Evolutionary conservation across 2,113 vertebrate species (phyloP).

Genomic region (Microtus pennsylvanicus): DNA sequence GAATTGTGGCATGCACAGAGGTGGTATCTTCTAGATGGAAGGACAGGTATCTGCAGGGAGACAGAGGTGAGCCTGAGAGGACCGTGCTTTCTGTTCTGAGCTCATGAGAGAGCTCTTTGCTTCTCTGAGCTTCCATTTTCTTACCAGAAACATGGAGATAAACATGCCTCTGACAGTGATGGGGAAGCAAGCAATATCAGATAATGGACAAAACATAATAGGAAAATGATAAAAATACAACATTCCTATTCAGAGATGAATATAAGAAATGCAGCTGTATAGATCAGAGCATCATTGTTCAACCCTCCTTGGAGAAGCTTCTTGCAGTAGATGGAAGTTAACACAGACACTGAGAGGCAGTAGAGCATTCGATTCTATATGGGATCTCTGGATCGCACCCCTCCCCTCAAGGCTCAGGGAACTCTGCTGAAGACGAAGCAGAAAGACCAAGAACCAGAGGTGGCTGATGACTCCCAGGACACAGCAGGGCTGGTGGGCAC

Average conservation of each 20-base stretch:
- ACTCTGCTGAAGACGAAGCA: neutral
- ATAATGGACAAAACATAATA: neutral
- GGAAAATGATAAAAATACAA: neutral
- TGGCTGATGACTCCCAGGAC: neutral
- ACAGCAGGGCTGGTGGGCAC: neutral
- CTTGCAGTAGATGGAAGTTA: neutral
- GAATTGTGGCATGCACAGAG: neutral
- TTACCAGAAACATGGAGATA: neutral
- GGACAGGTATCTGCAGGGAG: neutral
- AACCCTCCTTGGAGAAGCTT: neutral
- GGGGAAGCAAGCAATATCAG: conserved; percentile 26
- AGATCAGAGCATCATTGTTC: neutral
- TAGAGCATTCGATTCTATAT: neutral
- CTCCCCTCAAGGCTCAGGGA: neutral
- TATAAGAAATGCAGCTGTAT: neutral
- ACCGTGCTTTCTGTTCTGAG: neutral
- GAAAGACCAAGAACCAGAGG: neutral
- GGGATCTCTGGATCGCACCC: neutral
- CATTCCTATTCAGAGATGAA: neutral
- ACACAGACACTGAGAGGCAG: neutral
- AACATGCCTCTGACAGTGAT: neutral
- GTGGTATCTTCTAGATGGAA: neutral
- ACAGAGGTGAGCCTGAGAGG: neutral
- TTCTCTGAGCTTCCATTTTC: conserved; percentile 31
- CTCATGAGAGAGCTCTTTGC: neutral